Conservation (phyloP, 2,113 vertebrate genomes). For the Barnardius zonarius region DNA sequence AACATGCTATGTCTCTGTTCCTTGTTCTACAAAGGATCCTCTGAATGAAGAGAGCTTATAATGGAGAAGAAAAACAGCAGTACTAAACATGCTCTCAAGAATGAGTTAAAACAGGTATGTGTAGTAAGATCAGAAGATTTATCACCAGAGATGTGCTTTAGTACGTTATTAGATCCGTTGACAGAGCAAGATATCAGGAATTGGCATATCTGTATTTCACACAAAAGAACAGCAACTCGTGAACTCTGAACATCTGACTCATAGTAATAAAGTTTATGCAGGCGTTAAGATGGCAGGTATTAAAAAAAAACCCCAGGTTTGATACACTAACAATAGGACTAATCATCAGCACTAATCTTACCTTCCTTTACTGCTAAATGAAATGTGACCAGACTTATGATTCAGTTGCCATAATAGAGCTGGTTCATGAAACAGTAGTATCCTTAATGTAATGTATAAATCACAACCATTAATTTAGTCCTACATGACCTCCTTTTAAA, state of each 20-base stretch:
- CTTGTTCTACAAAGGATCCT: not conserved
- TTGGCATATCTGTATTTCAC: not conserved
- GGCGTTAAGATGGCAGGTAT: not conserved
- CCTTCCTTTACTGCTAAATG: not conserved
- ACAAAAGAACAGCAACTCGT: not conserved
- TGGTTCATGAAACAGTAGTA: not conserved
- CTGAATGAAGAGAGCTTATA: not conserved
- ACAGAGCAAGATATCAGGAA: not conserved
- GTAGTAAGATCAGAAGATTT: not conserved
- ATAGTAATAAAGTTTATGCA: not conserved
- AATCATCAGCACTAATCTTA: not conserved
- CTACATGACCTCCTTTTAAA: not conserved
- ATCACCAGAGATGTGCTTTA: not conserved
- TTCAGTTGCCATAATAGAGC: not conserved
- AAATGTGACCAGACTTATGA: not conserved
- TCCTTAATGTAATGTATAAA: not conserved
- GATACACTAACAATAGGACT: not conserved
- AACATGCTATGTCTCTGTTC: fast-evolving
- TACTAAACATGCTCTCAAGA: not conserved
- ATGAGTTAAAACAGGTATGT: not conserved
- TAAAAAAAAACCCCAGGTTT: not conserved
- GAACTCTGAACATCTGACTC: not conserved
- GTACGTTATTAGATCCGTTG: not conserved
- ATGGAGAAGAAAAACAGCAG: not conserved
- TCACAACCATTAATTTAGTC: not conserved